Evolutionary conservation across 1,140 invertebrate species (phyloP), one percentile per base, ranked within the genome.

Genomic region (Spodoptera litura): DNA sequence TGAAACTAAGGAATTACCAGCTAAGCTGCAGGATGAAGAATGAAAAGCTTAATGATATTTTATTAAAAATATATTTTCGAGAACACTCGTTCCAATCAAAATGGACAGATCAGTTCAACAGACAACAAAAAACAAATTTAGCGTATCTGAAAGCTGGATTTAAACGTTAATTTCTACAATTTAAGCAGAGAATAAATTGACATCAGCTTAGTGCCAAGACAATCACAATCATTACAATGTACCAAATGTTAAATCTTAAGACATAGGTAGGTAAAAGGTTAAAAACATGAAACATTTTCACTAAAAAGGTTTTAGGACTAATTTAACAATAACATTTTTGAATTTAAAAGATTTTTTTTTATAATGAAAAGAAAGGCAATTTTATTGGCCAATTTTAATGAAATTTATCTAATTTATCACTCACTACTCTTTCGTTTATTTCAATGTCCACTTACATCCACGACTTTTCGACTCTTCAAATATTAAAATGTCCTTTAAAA

Each of bases 51-150:
- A 88, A 87, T 88, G 89, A 82, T 85, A 88, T 93, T 89, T 93
- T 89, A 85, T 84, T 91, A 92, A 89, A 91, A 94, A 93, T 94
- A 93, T 94, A 93, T 94, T 93, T 94, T 84, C 81, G 80, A 88
- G 88, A 89, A 92, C 83, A 88, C 72, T 87, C 78, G 81, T 87
- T 90, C 88, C 86, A 88, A 90, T 90, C 72, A 88, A 92, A 94
- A 93, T 92, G 92, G 89, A 93, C 91, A 92, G 88, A 90, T 89
- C 77, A 86, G 78, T 88, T 89, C 81, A 86, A 84, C 82, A 88
- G 86, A 88, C 75, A 87, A 87, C 80, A 87, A 87, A 90, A 44
- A 83, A 82, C 66, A 76, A 81, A 78, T 79, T 80, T 86, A 85
- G 84, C 85, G 75, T 86, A 81, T 83, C 75, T 55, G 74, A 78